These are phyloP conservation scores for Aphaenogaster floridana DNA, from an alignment of 1,140 invertebrate genomes.

Conservation along the genomic window DNA sequence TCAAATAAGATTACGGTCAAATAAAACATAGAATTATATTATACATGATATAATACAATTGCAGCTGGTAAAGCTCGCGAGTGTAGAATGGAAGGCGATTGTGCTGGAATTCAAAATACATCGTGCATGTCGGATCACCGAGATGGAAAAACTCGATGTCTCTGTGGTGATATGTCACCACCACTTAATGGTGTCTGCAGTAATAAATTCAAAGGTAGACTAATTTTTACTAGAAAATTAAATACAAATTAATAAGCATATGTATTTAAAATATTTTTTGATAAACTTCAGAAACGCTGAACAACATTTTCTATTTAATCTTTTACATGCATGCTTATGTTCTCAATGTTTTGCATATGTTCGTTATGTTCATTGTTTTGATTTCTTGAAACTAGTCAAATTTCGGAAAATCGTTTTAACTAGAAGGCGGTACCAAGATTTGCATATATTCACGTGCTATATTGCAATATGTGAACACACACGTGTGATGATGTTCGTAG, in stretches of 20 bases:
- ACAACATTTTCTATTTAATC: not conserved
- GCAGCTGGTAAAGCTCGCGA: constrained; percentile 88
- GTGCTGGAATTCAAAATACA: constrained; percentile 89
- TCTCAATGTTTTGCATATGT: not conserved
- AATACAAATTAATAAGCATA: not conserved
- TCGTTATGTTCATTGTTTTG: not conserved
- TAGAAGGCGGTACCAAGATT: constrained; percentile 53
- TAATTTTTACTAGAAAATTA: not conserved
- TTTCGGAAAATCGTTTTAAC: constrained; percentile 13
- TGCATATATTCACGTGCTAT: constrained; percentile 73
- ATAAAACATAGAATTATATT: not conserved
- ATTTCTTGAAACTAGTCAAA: constrained; percentile 14
- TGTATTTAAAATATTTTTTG: not conserved
- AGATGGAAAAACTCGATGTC: constrained; percentile 88
- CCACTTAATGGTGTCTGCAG: constrained; percentile 89
- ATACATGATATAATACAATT: constrained; percentile 63
- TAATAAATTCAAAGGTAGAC: constrained; percentile 88
- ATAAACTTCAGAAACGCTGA: not conserved
- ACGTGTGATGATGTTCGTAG: constrained; percentile 52
- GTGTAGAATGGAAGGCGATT: constrained; percentile 89
- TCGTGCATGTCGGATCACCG: constrained; percentile 89
- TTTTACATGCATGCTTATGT: not conserved
- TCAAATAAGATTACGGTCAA: constrained; percentile 17
- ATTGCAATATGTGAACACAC: constrained; percentile 68
- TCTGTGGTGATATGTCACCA: constrained; percentile 90